Percentiles rank a stretch among this genome's conserved stretches.
Evolutionary conservation across 2,797 vertebrate genomes (phyloP).

Genomic region (Protonibea diacanthus): DNA sequence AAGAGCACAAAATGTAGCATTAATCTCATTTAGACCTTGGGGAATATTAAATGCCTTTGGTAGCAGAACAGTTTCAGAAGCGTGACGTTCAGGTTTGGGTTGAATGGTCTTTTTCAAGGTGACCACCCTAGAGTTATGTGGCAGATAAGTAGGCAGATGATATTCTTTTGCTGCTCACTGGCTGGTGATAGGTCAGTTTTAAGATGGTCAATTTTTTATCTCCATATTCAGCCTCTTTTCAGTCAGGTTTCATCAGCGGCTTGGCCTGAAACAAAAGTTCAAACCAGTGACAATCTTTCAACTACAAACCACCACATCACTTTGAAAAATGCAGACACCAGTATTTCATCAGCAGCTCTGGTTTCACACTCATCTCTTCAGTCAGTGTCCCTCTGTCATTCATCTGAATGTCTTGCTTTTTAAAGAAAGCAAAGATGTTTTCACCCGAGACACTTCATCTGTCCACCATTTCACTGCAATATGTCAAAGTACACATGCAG

Average conservation of each 20-base stretch:
- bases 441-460: not conserved
- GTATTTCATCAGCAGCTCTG: conserved; percentile 32
- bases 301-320: not conserved
- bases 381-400: not conserved
- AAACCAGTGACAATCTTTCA: conserved; percentile 29
- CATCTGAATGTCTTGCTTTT: conserved; percentile 3
- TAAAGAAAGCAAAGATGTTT: not conserved
- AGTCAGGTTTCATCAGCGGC: conserved; percentile 26
- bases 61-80: not conserved
- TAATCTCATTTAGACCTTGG: not conserved
- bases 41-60: not conserved
- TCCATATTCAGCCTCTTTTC: not conserved
- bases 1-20: not conserved
- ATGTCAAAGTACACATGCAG: not conserved
- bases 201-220: conserved; percentile 14
- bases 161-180: conserved; percentile 4
- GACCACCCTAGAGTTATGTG: not conserved
- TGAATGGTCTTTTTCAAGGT: not conserved
- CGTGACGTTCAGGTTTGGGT: not conserved
- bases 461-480: not conserved
- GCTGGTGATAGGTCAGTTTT: not conserved
- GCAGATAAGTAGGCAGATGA: conserved; percentile 5
- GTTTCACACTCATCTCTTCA: conserved; percentile 13
- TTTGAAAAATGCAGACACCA: conserved; percentile 15
- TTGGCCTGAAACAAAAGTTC: conserved; percentile 30